phyloP scores from a whole-genome alignment of 2,113 vertebrate genomes.

The Equus przewalskii region DNA sequence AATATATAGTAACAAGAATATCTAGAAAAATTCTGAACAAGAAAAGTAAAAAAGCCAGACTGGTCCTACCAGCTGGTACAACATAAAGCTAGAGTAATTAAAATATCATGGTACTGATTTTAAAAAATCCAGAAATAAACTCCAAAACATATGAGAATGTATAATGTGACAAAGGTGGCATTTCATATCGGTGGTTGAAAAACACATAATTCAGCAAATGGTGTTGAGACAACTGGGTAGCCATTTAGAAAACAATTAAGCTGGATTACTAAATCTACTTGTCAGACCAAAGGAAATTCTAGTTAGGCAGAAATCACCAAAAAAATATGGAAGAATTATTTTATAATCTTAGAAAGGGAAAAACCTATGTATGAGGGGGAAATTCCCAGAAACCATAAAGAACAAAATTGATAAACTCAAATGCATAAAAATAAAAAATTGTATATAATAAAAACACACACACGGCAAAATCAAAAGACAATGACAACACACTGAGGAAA shows the following conservation, averaged over 20 bases:
- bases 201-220: not conserved
- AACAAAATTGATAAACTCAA: constrained; percentile 32
- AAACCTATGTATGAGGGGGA: not conserved
- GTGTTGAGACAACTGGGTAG: not conserved
- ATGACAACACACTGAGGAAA: not conserved
- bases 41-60: not conserved
- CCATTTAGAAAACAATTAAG: constrained; percentile 18
- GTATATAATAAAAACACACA: not conserved
- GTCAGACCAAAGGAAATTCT: constrained; percentile 51
- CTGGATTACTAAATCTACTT: not conserved
- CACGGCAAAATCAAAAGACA: not conserved
- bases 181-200: not conserved
- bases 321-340: not conserved
- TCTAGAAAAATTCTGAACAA: not conserved
- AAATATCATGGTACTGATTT: constrained; percentile 34
- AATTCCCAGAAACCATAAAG: not conserved
- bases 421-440: not conserved
- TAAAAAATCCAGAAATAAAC: constrained; percentile 52
- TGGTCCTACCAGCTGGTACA: constrained; percentile 16
- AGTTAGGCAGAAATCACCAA: not conserved
- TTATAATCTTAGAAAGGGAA: not conserved
- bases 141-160: constrained; percentile 20
- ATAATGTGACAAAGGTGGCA: not conserved
- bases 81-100: constrained; percentile 60
- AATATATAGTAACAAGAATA: constrained; percentile 34